Conservation (phyloP, 2,888 invertebrate species). For the Morpho deidamia region DNA sequence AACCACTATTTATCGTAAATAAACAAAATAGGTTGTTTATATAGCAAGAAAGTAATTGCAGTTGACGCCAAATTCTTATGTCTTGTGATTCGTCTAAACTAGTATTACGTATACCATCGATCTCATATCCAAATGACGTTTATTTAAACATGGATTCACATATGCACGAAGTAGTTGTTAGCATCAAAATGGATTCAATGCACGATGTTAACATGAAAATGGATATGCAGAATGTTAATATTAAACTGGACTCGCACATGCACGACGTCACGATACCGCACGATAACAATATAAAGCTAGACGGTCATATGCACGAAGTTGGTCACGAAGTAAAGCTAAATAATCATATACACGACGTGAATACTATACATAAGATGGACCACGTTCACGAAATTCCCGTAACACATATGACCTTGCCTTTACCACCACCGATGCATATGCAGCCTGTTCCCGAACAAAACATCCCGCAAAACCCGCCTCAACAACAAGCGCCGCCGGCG, state of each 20-base stretch:
- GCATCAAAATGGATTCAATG: conserved; percentile 18
- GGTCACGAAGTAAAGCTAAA: conserved; percentile 8
- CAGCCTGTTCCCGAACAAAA: conserved; percentile 16
- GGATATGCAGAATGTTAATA: conserved; percentile 18
- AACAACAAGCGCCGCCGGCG: conserved; percentile 14
- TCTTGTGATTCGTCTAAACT: too few species aligned
- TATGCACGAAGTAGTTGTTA: conserved; percentile 25
- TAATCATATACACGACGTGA: not conserved
- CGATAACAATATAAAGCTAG: conserved; percentile 8
- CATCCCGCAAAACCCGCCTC: conserved; percentile 21
- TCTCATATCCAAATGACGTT: conserved; percentile 13
- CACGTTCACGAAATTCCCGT: conserved; percentile 17
- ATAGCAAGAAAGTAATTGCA: too few species aligned
- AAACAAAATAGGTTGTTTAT: conserved; percentile 1
- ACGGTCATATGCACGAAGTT: conserved; percentile 5
- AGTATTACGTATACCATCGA: too few species aligned
- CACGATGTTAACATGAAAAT: conserved; percentile 15
- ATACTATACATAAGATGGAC: not conserved
- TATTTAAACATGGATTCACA: conserved; percentile 28
- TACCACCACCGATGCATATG: conserved; percentile 11
- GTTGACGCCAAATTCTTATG: not conserved
- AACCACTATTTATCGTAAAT: conserved; percentile 15
- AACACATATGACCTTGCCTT: conserved; percentile 16
- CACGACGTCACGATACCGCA: conserved; percentile 18
- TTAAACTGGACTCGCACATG: conserved; percentile 17